Percentiles rank a stretch among this genome's conserved stretches.
phyloP scores from a whole-genome alignment of 2,888 invertebrate species.

The Macrosoma leucophasiata region DNA sequence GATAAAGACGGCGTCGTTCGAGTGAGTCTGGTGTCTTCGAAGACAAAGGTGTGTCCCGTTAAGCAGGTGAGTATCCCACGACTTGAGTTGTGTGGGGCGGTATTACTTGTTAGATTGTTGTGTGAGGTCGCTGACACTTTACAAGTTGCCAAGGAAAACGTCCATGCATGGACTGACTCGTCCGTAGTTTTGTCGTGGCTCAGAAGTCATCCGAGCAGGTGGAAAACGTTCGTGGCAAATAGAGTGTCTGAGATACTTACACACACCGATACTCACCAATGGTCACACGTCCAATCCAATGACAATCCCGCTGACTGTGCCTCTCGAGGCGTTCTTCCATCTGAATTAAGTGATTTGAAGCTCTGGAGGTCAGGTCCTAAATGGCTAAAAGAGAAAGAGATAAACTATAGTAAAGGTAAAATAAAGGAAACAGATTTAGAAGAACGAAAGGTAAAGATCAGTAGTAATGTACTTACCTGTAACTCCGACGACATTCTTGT shows the following conservation, averaged over 20 bases:
- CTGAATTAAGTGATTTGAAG: slow-evolving; percentile 5
- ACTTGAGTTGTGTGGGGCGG: slow-evolving; percentile 9
- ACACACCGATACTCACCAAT: slow-evolving; percentile 12
- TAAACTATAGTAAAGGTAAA: neutral
- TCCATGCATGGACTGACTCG: slow-evolving; percentile 22
- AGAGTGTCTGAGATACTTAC: slow-evolving; percentile 26
- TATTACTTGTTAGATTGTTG: slow-evolving; percentile 10
- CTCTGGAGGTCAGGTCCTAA: slow-evolving; percentile 16
- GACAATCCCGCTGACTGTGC: slow-evolving; percentile 29
- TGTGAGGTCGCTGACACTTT: slow-evolving; percentile 8
- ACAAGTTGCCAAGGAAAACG: slow-evolving; percentile 1
- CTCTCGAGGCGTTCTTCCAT: slow-evolving; percentile 19
- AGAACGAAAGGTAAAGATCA: slow-evolving; percentile 6
- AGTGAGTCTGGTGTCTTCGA: neutral
- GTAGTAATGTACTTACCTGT: slow-evolving; percentile 3
- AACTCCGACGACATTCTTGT: slow-evolving; percentile 11
- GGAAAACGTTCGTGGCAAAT: slow-evolving; percentile 29
- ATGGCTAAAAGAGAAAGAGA: slow-evolving; percentile 6
- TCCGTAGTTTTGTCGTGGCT: slow-evolving; percentile 23
- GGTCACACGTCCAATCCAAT: slow-evolving; percentile 24
- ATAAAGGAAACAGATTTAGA: slow-evolving; percentile 11
- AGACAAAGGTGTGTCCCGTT: slow-evolving; percentile 1
- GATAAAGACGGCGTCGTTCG: neutral
- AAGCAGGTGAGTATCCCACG: slow-evolving; percentile 15
- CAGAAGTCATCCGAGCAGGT: slow-evolving; percentile 17